Evolutionary conservation across 92 coral and sea anemone species (phyloP).

Genomic region (Heliopora coerulea): DNA sequence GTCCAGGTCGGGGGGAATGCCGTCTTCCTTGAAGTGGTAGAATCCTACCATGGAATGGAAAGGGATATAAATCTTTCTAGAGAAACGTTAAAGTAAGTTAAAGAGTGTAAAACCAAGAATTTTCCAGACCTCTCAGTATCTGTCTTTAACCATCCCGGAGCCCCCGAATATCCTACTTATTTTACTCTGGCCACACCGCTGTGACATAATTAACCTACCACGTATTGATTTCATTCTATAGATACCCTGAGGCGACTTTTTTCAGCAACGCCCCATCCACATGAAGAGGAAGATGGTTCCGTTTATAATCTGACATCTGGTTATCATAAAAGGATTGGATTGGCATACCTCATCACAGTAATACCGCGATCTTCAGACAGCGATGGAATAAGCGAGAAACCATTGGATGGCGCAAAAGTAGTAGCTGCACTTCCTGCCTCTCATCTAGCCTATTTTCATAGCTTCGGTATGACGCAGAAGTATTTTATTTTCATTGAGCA

Average conservation of each 20-base stretch:
- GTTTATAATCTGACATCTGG: slow-evolving; percentile 53
- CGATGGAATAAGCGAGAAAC: slow-evolving; percentile 34
- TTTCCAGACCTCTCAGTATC: no score
- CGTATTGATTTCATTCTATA: slow-evolving; percentile 13
- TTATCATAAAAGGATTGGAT: slow-evolving; percentile 40
- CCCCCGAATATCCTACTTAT: no score
- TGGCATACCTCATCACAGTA: slow-evolving; percentile 50
- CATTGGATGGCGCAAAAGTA: slow-evolving; percentile 65
- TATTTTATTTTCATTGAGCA: slow-evolving; percentile 61
- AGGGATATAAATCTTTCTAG: no score
- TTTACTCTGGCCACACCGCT: no score
- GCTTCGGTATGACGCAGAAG: slow-evolving; percentile 79
- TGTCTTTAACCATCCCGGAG: no score
- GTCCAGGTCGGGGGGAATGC: no score
- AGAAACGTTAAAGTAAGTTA: no score
- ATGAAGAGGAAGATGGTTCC: slow-evolving; percentile 65
- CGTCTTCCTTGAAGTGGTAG: no score
- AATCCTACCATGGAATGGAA: no score
- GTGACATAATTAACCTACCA: neutral
- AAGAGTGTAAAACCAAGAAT: no score
- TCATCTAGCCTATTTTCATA: slow-evolving; percentile 64
- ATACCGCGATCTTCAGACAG: slow-evolving; percentile 59
- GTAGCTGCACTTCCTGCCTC: slow-evolving; percentile 55
- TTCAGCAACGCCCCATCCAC: slow-evolving; percentile 75
- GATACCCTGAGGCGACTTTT: slow-evolving; percentile 34